phyloP scores from a whole-genome alignment of 2,113 vertebrate species.

The Felis chaus region DNA sequence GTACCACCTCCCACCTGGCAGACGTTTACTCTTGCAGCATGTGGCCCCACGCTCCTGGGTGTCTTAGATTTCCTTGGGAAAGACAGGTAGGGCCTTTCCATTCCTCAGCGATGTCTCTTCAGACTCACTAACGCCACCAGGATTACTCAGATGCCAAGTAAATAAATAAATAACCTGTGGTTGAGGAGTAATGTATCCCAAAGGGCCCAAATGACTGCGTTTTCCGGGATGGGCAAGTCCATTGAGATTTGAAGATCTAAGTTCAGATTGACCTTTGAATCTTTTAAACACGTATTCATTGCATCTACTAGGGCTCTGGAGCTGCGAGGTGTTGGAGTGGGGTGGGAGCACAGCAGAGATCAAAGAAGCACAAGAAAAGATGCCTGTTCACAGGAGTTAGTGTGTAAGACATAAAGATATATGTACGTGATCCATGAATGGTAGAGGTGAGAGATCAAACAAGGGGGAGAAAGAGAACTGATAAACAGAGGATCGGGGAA shows the following conservation, averaged over 20 bases:
- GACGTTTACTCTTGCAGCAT: too few relatives aligned
- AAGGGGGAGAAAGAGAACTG: neutral
- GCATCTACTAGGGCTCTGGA: neutral
- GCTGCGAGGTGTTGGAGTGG: neutral
- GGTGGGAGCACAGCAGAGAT: neutral
- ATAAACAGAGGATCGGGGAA: neutral
- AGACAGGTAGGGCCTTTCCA: neutral
- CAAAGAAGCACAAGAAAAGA: neutral
- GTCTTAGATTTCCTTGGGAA: neutral
- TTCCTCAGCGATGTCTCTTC: neutral
- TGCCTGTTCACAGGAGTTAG: neutral
- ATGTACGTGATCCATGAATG: neutral
- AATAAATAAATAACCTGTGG: neutral
- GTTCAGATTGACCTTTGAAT: neutral
- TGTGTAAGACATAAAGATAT: neutral
- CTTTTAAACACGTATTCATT: neutral
- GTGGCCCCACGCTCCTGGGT: neutral
- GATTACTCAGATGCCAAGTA: neutral
- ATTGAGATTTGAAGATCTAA: neutral
- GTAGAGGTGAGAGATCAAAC: neutral
- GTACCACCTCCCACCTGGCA: neutral
- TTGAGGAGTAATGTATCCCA: neutral
- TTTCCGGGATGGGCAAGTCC: neutral
- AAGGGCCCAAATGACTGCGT: neutral
- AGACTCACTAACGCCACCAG: neutral